Percentiles rank a stretch among this genome's conserved stretches.
Conservation (phyloP, 2,113 vertebrate genomes). For the Cyprinus carpio region DNA sequence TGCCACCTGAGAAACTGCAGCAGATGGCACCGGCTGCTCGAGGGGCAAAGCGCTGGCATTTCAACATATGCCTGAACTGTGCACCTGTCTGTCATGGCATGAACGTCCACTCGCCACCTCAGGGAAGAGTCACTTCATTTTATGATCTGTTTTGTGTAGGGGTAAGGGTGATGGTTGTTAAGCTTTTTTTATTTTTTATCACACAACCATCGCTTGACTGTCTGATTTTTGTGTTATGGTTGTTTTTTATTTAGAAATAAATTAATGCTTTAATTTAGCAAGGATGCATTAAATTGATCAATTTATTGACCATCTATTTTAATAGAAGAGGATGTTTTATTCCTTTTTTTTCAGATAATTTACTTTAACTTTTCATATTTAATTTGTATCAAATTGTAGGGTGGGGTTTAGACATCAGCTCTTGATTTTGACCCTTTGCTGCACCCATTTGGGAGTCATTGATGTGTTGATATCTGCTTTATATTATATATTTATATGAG, state of each 20-base stretch:
- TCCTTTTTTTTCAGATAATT: too few relatives aligned
- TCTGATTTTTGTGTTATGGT: neutral
- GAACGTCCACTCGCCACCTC: slow-evolving; percentile 3
- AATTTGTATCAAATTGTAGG: neutral
- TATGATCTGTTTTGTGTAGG: neutral
- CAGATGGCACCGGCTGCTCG: slow-evolving; percentile 65
- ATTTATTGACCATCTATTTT: too few relatives aligned
- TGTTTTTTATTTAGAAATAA: neutral
- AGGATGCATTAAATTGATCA: neutral
- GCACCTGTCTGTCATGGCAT: neutral
- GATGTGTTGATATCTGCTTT: neutral
- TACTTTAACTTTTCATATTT: too few relatives aligned
- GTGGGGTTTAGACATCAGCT: neutral
- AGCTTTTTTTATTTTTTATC: neutral
- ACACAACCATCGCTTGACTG: neutral
- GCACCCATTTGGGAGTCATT: neutral
- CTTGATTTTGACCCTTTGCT: neutral
- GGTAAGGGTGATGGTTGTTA: neutral
- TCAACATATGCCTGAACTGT: slow-evolving; percentile 43
- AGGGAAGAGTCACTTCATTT: neutral
- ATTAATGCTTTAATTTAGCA: neutral
- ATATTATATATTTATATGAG: neutral
- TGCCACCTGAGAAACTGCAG: neutral
- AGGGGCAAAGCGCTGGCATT: slow-evolving; percentile 34
- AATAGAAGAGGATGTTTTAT: too few relatives aligned